Evolutionary conservation across 2,797 vertebrate genomes (phyloP).

Genomic region (Cottoperca gobio): DNA sequence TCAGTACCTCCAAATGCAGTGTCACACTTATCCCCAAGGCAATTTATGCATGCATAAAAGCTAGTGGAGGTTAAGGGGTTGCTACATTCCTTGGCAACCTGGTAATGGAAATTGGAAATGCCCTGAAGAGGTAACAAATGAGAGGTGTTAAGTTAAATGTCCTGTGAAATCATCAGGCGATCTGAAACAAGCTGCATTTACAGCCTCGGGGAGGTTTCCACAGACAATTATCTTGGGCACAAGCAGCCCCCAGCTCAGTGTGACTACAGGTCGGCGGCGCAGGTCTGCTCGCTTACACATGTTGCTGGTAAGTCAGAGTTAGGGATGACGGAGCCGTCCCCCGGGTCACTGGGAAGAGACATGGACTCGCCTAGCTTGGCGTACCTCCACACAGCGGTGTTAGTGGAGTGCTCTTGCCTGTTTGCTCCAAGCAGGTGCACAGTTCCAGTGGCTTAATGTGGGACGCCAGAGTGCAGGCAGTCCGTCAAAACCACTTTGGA

Average conservation of each 20-base stretch:
- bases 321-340: slow-evolving; percentile 55
- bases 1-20: slow-evolving; percentile 64
- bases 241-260: slow-evolving; percentile 35
- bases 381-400: slow-evolving; percentile 52
- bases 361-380: slow-evolving; percentile 48
- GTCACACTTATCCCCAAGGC: slow-evolving; percentile 70
- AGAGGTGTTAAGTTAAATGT: slow-evolving; percentile 88
- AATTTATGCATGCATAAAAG: slow-evolving; percentile 82
- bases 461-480: slow-evolving; percentile 72
- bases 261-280: slow-evolving; percentile 65
- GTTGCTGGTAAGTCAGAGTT: slow-evolving; percentile 55
- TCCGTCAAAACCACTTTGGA: slow-evolving; percentile 84
- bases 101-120: slow-evolving; percentile 85
- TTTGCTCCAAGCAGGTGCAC: slow-evolving; percentile 72
- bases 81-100: slow-evolving; percentile 74
- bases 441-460: slow-evolving; percentile 72
- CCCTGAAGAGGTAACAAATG: slow-evolving; percentile 86
- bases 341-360: slow-evolving; percentile 49
- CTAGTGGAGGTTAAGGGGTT: slow-evolving; percentile 85
- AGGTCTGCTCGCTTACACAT: slow-evolving; percentile 66
- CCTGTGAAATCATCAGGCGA: slow-evolving; percentile 87
- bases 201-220: slow-evolving; percentile 71
- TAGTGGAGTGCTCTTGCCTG: slow-evolving; percentile 20
- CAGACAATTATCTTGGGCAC: slow-evolving; percentile 74
- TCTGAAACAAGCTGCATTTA: slow-evolving; percentile 81